Percentiles rank a stretch among this genome's conserved stretches.
These are phyloP conservation scores for Perccottus glenii DNA, from an alignment of 2,113 vertebrate species.

Conservation along the genomic window DNA sequence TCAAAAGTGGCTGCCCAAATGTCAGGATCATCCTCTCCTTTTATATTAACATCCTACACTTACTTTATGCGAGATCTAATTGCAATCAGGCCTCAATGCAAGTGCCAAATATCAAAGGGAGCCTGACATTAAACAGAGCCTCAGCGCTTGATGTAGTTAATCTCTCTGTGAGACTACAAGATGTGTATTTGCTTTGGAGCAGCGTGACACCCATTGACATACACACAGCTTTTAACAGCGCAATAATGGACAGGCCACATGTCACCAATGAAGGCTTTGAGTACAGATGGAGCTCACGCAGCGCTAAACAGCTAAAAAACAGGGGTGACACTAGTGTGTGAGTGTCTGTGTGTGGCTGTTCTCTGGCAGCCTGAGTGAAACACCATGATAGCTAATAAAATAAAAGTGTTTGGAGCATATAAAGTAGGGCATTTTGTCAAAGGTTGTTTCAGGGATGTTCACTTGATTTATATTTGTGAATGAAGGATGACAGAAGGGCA, in stretches of 20 bases:
- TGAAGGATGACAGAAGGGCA: too few species aligned
- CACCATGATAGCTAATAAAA: conserved; percentile 13
- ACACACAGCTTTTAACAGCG: conserved; percentile 63
- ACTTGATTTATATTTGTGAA: too few species aligned
- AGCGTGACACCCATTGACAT: conserved; percentile 62
- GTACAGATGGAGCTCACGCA: conserved; percentile 68
- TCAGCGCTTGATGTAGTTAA: conserved; percentile 66
- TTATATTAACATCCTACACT: conserved; percentile 35
- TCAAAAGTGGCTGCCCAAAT: conserved; percentile 35
- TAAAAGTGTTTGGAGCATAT: not conserved
- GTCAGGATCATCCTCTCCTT: conserved; percentile 33
- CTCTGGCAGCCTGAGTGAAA: conserved; percentile 2
- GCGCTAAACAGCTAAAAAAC: conserved; percentile 55
- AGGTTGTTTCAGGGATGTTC: too few species aligned
- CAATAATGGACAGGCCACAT: conserved; percentile 70
- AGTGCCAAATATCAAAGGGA: conserved; percentile 59
- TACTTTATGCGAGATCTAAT: conserved; percentile 54
- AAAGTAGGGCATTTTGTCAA: too few species aligned
- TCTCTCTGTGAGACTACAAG: conserved; percentile 64
- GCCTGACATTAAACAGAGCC: conserved; percentile 63
- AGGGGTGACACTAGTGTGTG: conserved; percentile 24
- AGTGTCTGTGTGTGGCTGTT: conserved; percentile 16
- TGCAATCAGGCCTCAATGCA: conserved; percentile 42
- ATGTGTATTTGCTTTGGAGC: conserved; percentile 62
- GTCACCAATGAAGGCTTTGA: conserved; percentile 57